Base-by-base conservation (phyloP, 2,113 vertebrate species). In the Nibea albiflora region DNA sequence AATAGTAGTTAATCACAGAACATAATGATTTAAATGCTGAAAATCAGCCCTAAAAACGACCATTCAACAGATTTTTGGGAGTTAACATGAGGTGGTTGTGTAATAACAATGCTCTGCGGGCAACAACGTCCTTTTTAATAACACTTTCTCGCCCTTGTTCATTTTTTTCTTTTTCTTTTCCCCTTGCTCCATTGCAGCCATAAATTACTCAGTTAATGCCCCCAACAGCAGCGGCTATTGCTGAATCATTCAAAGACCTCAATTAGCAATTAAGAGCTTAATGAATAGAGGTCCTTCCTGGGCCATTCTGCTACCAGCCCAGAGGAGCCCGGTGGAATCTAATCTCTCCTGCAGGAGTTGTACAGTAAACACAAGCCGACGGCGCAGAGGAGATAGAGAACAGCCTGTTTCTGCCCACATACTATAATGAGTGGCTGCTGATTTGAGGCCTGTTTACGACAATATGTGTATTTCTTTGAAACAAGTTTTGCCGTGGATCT, bases 201-300 rank as follows among this genome's bases (percentile, higher is more conserved):
- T 93, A 92, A 92, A 92, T 93, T 92, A 91, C 88, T 85, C 73
- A 60, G 84, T 89, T 93, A 92, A 94, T 93, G 89, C 35, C 80
- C 66, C 76, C 74, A 88, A 86, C 87, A 90, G 84, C 87, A 73
- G 87, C 77, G 67, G 85, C 80, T 86, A 85, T 84, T 92, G 89
- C 89, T 90, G 91, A 92, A 92, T 92, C 90, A 92, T 92, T 94
- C 83, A 92, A 89, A 91, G 84, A 80, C 85, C 87, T 87, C 90
- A 92, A 94, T 93, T 95, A 93, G 93, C 92, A 93, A 93, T 94
- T 95, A 91, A 83, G 85, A 77, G 62, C 88, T 78, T 92, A 95
- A 94, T 91, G 90, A 93, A 93, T 92, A 89, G 87, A 90, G 84
- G 90, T 88, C 88, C 77, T 85, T 31, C 67, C 80, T 44, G 84